A percentile compares a stretch with the other conserved stretches of the same genome.
These are phyloP conservation scores for Caenorhabditis sp. DNA, from an alignment of 2,888 invertebrate species.

Conservation along the genomic window DNA sequence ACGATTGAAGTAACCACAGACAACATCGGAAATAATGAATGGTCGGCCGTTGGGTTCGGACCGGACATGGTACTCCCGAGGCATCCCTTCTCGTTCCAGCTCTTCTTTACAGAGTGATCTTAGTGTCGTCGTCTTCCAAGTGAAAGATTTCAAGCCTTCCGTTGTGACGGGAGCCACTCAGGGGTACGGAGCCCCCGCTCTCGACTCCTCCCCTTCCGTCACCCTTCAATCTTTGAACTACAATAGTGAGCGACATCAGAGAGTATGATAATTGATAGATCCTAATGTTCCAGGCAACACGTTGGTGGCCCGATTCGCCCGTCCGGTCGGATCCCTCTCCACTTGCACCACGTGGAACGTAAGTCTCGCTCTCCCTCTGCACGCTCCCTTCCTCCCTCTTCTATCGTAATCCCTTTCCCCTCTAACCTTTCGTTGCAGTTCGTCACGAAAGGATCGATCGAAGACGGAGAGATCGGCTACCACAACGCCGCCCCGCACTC, in stretches of 20 bases:
- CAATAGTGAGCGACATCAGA: conserved; percentile 46
- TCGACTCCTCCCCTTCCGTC: conserved; percentile 52
- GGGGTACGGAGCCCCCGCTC: conserved; percentile 59
- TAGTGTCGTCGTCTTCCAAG: conserved; percentile 56
- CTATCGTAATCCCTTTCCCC: conserved; percentile 1
- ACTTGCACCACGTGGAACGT: conserved; percentile 64
- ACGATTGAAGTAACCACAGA: conserved; percentile 61
- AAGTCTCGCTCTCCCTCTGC: conserved; percentile 27
- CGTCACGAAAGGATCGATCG: conserved; percentile 54
- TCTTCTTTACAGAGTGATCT: conserved; percentile 58
- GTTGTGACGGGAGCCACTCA: conserved; percentile 56
- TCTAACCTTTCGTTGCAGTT: conserved; percentile 52
- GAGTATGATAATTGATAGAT: neutral
- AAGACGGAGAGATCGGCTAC: conserved; percentile 63
- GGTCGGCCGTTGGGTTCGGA: conserved; percentile 63
- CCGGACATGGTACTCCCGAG: conserved; percentile 55
- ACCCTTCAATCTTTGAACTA: conserved; percentile 56
- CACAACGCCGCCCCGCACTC: conserved; percentile 53
- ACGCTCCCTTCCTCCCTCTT: neutral
- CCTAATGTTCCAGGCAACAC: conserved; percentile 54
- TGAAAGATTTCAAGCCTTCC: conserved; percentile 48
- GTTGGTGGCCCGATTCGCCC: conserved; percentile 56
- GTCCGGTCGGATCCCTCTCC: conserved; percentile 53
- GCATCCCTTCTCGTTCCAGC: neutral
- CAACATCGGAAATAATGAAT: conserved; percentile 67